Evolutionary conservation across 2,113 vertebrate species (phyloP).

Genomic region (Hippocampus abdominalis): DNA sequence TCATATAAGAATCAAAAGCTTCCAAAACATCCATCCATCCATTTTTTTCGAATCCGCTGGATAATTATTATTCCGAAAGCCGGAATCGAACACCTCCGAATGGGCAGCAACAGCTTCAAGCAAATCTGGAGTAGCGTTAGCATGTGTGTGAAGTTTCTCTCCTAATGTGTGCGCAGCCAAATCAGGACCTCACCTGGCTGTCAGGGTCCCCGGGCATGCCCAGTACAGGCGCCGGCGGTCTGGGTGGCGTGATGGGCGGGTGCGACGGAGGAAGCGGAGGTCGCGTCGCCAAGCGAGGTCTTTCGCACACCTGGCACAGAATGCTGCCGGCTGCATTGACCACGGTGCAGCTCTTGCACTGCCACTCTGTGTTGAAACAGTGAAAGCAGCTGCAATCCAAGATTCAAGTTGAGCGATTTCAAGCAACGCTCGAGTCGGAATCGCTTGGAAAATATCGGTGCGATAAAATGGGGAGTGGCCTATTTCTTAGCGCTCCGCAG

Average conservation of each 20-base stretch:
- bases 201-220: constrained; percentile 62
- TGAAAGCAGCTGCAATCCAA: background rate
- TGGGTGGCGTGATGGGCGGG: constrained; percentile 51
- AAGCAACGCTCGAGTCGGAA: background rate
- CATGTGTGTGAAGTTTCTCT: too few relatives aligned
- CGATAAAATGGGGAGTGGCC: background rate
- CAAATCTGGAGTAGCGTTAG: too few relatives aligned
- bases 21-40: too few relatives aligned
- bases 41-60: too few relatives aligned
- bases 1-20: too few relatives aligned
- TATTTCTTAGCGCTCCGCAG: too few relatives aligned
- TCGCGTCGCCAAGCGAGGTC: constrained; percentile 81
- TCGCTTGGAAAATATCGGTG: background rate
- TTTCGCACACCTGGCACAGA: constrained; percentile 82
- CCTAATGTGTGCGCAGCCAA: background rate
- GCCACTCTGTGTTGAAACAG: constrained; percentile 70
- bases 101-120: too few relatives aligned
- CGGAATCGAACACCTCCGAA: too few relatives aligned
- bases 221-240: constrained; percentile 58
- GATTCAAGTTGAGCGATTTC: background rate
- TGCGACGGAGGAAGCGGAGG: constrained; percentile 64
- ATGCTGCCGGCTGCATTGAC: constrained; percentile 79
- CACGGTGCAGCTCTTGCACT: constrained; percentile 84
- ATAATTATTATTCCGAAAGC: too few relatives aligned
- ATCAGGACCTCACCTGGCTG: constrained; percentile 59